Evolutionary conservation across 2,113 vertebrate genomes (phyloP), one percentile per base, ranked within the genome.

Genomic region (Bujurquina vittata): DNA sequence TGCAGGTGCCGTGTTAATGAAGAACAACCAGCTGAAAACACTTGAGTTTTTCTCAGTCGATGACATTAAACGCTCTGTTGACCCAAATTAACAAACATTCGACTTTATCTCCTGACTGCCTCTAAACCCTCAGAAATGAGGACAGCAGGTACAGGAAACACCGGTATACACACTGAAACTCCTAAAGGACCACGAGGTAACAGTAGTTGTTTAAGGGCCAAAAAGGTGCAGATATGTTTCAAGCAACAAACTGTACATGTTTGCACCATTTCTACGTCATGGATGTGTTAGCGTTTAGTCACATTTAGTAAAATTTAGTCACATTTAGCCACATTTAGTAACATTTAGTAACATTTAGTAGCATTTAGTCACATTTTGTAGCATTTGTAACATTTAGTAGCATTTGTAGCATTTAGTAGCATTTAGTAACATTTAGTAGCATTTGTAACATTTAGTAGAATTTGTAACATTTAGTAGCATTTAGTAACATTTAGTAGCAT

Each of bases 51-150:
- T 61, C 31, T 54, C 15, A 37, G 40, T 37, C 33, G 40, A 35
- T 73, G 79, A 73, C 56, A 22, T 73, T 35, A 73, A 73, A 18
- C 1, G 9, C 15, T 69, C 12, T 35, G 40, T 58, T 73, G 26
- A 49, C 12, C 29, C 40, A 18, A 60, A 80, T 80, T 18, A 60
- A 23, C 9, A 79, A 79, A 55, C 49, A 18, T 63, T 33, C n/a
- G 55, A 55, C 17, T 55, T 79, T 37, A 37, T 56, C 55, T 17
- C 7, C 29, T 23, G 12, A 52, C 23, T 52, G 29, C 65, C 26
- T 69, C 43, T 29, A 29, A 10, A 69, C 40, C 23, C 15, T 52
- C 15, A 49, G 65, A 17, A 17, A 43, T 69, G 12, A 0, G 63
- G 40, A 17, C 22, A 29, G n/a, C 40, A 49, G 43, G 15, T 29